Percentiles rank a stretch among this genome's conserved stretches.
Conservation (phyloP, 92 coral and sea anemone genomes). For the Actinostola sp. region DNA sequence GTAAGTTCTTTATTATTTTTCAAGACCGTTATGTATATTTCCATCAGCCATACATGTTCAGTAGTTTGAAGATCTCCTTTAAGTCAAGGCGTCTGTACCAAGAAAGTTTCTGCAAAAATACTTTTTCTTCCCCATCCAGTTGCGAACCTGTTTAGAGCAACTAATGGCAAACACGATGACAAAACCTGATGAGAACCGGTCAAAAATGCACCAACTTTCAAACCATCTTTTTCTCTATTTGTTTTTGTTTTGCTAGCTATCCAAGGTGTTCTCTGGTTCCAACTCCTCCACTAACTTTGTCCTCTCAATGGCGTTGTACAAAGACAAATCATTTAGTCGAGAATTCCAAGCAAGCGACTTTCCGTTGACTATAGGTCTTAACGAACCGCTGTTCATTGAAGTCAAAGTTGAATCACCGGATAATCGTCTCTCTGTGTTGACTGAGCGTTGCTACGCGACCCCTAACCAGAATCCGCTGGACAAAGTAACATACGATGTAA, state of each 20-base stretch:
- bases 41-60: too few species aligned
- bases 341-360: conserved; percentile 41
- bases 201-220: background rate
- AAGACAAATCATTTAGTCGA: conserved; percentile 17
- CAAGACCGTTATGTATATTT: too few species aligned
- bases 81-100: too few species aligned
- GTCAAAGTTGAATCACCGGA: conserved; percentile 72
- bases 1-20: too few species aligned
- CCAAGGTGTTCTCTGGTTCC: conserved; percentile 14
- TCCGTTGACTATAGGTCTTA: conserved; percentile 63
- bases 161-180: too few species aligned
- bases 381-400: conserved; percentile 59
- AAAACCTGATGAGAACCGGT: too few species aligned
- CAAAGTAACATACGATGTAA: conserved; percentile 58
- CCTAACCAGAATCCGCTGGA: conserved; percentile 76
- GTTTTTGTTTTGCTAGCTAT: conserved; percentile 9
- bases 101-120: too few species aligned
- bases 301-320: conserved; percentile 28
- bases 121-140: too few species aligned
- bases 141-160: too few species aligned
- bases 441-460: conserved; percentile 83
- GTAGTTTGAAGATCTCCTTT: too few species aligned
- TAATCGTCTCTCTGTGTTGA: conserved; percentile 62
- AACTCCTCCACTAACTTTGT: conserved; percentile 39
- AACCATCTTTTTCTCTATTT: background rate